These are phyloP conservation scores for Escarpia spicata DNA, from an alignment of 2,888 invertebrate genomes.

Conservation along the genomic window DNA sequence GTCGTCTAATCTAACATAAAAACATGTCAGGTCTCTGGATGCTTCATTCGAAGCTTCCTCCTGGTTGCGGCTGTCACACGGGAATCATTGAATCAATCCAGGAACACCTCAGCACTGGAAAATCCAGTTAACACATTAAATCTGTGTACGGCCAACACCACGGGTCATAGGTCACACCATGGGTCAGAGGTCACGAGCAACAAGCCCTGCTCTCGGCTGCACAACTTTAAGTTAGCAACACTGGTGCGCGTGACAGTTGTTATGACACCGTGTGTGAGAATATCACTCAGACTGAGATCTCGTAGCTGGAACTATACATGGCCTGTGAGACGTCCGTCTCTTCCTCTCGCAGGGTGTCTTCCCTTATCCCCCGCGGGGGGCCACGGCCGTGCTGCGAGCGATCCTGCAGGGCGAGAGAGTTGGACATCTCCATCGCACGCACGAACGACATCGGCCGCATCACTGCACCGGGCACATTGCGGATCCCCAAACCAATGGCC, in stretches of 20 bases:
- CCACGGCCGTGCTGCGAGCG: slow-evolving; percentile 25
- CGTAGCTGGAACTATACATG: slow-evolving; percentile 36
- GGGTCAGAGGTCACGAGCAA: too few relatives aligned
- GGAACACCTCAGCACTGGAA: too few relatives aligned
- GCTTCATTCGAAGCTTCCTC: not conserved
- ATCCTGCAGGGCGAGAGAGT: slow-evolving; percentile 49
- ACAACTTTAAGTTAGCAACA: not conserved
- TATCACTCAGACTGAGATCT: slow-evolving; percentile 36
- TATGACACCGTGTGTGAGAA: not conserved
- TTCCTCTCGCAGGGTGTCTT: slow-evolving; percentile 23
- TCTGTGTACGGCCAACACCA: too few relatives aligned
- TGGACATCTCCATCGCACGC: slow-evolving; percentile 64
- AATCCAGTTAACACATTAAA: too few relatives aligned
- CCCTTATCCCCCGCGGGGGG: slow-evolving; percentile 24
- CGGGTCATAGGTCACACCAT: too few relatives aligned
- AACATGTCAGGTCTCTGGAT: not conserved
- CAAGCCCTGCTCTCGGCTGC: too few relatives aligned
- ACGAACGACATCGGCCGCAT: slow-evolving; percentile 64
- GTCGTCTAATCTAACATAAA: not conserved
- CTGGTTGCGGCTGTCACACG: too few relatives aligned
- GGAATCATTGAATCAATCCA: too few relatives aligned
- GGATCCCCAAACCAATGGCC: not conserved
- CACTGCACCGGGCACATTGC: slow-evolving; percentile 42
- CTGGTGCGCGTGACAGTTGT: not conserved
- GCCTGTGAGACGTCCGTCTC: slow-evolving; percentile 26